These are phyloP conservation scores for Hirtodrosophila cameraria DNA, from an alignment of 2,888 invertebrate species.

Conservation along the genomic window DNA sequence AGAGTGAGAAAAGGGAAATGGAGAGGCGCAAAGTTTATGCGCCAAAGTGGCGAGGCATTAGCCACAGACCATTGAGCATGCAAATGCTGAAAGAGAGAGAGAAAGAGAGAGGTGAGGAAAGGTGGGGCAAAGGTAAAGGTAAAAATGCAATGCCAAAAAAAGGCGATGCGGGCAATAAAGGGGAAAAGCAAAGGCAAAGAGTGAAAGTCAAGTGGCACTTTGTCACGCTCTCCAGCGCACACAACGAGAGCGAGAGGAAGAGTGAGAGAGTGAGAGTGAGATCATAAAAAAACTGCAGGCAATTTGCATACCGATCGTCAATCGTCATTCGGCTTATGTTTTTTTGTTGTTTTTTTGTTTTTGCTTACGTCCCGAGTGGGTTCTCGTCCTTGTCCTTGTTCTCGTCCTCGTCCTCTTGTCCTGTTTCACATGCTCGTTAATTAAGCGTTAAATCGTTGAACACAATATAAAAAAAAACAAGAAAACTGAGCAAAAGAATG, in stretches of 20 bases:
- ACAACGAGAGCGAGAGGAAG: slow-evolving; percentile 6
- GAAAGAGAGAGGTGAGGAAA: slow-evolving; percentile 12
- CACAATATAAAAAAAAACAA: slow-evolving; percentile 31
- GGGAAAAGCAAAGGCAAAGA: slow-evolving; percentile 40
- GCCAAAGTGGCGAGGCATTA: slow-evolving; percentile 60
- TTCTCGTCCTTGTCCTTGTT: no score
- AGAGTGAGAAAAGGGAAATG: slow-evolving; percentile 12
- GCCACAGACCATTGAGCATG: slow-evolving; percentile 69
- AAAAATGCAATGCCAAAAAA: slow-evolving; percentile 18
- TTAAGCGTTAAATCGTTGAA: slow-evolving; percentile 74
- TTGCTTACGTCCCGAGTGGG: slow-evolving; percentile 26
- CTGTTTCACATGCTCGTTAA: no score
- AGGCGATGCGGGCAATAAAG: no score
- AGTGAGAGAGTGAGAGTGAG: slow-evolving; percentile 9
- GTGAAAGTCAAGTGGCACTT: slow-evolving; percentile 75
- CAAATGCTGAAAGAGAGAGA: slow-evolving; percentile 28
- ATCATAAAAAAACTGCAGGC: slow-evolving; percentile 35
- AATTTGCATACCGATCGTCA: slow-evolving; percentile 72
- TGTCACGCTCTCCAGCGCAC: slow-evolving; percentile 51
- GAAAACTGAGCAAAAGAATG: slow-evolving; percentile 44
- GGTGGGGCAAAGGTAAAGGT: slow-evolving; percentile 4
- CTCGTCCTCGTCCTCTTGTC: no score
- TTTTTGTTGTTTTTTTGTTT: slow-evolving; percentile 1
- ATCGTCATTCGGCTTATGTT: slow-evolving; percentile 2
- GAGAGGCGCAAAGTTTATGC: slow-evolving; percentile 54